Base-by-base conservation (phyloP, 2,113 vertebrate genomes). In the Sinosuthora webbiana region DNA sequence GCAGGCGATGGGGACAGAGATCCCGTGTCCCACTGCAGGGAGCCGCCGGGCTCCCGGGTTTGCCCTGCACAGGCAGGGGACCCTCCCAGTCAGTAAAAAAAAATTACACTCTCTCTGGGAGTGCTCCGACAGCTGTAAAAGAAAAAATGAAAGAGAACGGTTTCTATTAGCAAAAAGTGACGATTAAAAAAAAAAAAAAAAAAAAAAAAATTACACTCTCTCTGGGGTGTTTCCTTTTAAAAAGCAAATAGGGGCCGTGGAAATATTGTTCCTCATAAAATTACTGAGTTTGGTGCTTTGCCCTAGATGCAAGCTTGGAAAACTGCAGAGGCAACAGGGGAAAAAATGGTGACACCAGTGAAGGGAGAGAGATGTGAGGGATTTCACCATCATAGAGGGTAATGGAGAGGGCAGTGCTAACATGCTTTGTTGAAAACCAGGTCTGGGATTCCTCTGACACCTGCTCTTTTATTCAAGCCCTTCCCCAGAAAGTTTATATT, bases 361-460 rank as follows among this genome's bases (percentile, higher is more conserved):
- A 83, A 30, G 11, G n/a, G 49, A 62, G 7, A 31, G 20, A 60
- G 47, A 62, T 71, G 33, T 27, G 63, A 70, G 33, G 37, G 37
- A 75, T 69, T 87, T 84, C 65, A 73, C 21, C 33, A 17, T 30
- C 7, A 1, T 35, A 23, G 62, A 28, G 25, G 19, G 4, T 52
- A 88, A 69, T 0, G 0, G 50, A 76, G 57, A 73, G 19, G 37
- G 35, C 42, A 92, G 20, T 13, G 22, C 39, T 62, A 73, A 35
- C 6, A 2, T 2, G 5, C 15, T 9, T 62, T 6, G 2, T 15
- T 79, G 64, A 60, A n/a, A 96, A 35, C 5, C 0, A 0, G 7
- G 27, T 45, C 37, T 86, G 63, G 33, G 63, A 62, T 59, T 76
- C 68, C n/a, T 71, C 49, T 63, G 33, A 44, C 62, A 83, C 39